These are phyloP conservation scores for Probaryconus sp. DNA, from an alignment of 1,140 invertebrate genomes.

Conservation along the genomic window DNA sequence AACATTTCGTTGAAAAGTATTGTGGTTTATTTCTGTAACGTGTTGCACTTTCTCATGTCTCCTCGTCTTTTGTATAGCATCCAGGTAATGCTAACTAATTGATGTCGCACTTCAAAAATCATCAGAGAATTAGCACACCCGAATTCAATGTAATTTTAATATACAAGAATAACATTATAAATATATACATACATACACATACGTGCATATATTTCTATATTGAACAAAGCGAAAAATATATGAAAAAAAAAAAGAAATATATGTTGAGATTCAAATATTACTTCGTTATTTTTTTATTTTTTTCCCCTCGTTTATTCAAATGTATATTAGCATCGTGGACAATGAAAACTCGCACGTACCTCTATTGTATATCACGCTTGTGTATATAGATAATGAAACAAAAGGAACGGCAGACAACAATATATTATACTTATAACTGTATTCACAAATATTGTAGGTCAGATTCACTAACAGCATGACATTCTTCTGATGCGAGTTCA, in stretches of 20 bases:
- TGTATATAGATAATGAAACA: slow-evolving; percentile 66
- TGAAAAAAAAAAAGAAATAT: slow-evolving; percentile 10
- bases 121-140: slow-evolving; percentile 6
- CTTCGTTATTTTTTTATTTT: slow-evolving; percentile 23
- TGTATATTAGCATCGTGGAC: slow-evolving; percentile 49
- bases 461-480: slow-evolving; percentile 76
- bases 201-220: slow-evolving; percentile 30
- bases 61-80: slow-evolving; percentile 11
- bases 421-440: slow-evolving; percentile 15
- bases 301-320: slow-evolving; percentile 23
- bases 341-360: slow-evolving; percentile 48
- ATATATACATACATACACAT: slow-evolving; percentile 12
- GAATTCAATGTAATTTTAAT: slow-evolving; percentile 5
- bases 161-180: slow-evolving; percentile 6
- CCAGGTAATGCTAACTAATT: too few species aligned
- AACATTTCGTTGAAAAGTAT: too few species aligned
- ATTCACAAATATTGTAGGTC: slow-evolving; percentile 25
- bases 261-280: slow-evolving; percentile 11
- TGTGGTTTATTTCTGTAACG: not conserved
- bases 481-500: slow-evolving; percentile 54
- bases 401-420: slow-evolving; percentile 15
- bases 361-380: slow-evolving; percentile 70
- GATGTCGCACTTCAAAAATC: not conserved
- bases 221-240: too few species aligned
- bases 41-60: not conserved